phyloP scores from a whole-genome alignment of 2,888 invertebrate genomes.

The Coronaproctus castanopsis region DNA sequence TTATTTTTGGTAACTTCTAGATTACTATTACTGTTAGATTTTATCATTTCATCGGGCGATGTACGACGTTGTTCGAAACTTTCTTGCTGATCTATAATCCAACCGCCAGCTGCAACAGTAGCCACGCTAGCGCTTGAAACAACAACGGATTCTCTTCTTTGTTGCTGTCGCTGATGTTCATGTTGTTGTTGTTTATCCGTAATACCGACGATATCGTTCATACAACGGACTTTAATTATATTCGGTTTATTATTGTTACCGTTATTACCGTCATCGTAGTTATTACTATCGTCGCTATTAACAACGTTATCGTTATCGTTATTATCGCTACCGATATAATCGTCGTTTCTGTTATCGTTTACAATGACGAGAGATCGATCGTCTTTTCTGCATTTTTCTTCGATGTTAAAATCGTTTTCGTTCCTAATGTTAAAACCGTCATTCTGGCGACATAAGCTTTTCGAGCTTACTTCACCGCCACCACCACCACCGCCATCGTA shows the following conservation, averaged over 20 bases:
- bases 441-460: conserved; percentile 14
- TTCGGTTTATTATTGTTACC: not conserved
- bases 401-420: not conserved
- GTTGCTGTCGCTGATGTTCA: conserved; percentile 28
- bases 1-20: conserved; percentile 5
- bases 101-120: conserved; percentile 28
- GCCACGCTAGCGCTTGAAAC: conserved; percentile 13
- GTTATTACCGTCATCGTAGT: not conserved
- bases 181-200: conserved; percentile 24
- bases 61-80: conserved; percentile 25
- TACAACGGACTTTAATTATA: not conserved
- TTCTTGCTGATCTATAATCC: conserved; percentile 23
- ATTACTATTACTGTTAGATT: conserved; percentile 8
- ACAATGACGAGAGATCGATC: no score
- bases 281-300: not conserved
- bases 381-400: no score
- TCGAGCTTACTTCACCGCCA: conserved; percentile 24
- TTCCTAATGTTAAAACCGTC: not conserved
- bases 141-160: conserved; percentile 16
- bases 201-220: not conserved
- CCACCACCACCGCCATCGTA: conserved; percentile 27
- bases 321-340: not conserved
- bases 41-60: conserved; percentile 1
- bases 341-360: conserved; percentile 2
- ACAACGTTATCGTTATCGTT: not conserved